Percentiles rank a stretch among this genome's conserved stretches.
Evolutionary conservation across 2,888 invertebrate genomes (phyloP).

Genomic region (Andrena bicolor): DNA sequence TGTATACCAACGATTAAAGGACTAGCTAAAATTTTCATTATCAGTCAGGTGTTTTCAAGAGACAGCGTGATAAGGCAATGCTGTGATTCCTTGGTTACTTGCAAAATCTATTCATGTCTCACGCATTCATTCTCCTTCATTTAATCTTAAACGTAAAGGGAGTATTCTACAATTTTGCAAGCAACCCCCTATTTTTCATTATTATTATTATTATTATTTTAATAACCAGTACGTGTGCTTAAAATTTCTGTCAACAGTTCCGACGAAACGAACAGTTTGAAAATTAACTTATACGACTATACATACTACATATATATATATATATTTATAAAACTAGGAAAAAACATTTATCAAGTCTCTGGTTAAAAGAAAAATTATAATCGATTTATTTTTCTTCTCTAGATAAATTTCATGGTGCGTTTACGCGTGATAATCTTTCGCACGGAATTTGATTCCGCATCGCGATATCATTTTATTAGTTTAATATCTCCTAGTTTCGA

Average conservation of each 20-base stretch:
- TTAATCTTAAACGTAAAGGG: conserved; percentile 26
- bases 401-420: conserved; percentile 43
- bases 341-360: conserved; percentile 50
- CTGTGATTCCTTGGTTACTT: conserved; percentile 79
- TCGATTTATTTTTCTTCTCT: conserved; percentile 47
- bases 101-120: conserved; percentile 62
- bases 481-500: conserved; percentile 16
- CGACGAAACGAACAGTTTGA: conserved; percentile 43
- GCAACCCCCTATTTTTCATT: conserved; percentile 61
- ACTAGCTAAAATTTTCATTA: conserved; percentile 79
- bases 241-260: conserved; percentile 54
- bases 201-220: conserved; percentile 61
- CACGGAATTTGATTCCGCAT: neutral
- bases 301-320: conserved; percentile 43
- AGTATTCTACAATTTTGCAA: conserved; percentile 68
- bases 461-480: conserved; percentile 5
- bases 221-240: conserved; percentile 64
- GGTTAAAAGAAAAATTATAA: conserved; percentile 47
- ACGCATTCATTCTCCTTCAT: conserved; percentile 34
- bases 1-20: conserved; percentile 79
- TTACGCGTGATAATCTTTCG: conserved; percentile 22
- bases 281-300: conserved; percentile 38
- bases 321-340: conserved; percentile 64
- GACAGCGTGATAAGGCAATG: conserved; percentile 82
- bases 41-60: conserved; percentile 79